Evolutionary conservation across 2,888 invertebrate genomes (phyloP), one percentile per base, ranked within the genome.

Genomic region (Lasioglossum oenotherae): DNA sequence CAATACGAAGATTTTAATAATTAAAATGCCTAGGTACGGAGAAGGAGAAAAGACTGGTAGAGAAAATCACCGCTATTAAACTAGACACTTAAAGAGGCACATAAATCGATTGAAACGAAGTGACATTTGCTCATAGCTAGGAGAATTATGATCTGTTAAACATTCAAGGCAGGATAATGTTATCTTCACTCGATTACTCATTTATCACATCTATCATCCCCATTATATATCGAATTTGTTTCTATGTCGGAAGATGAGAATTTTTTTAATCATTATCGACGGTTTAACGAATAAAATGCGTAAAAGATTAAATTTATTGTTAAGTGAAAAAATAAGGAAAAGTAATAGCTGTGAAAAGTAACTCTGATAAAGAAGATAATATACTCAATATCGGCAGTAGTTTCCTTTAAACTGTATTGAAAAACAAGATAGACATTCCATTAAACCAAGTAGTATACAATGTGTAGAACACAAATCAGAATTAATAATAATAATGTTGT

Each of bases 21-120:
- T 90, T 90, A 92, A 92, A 92, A 92, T 89, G 92, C 88, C 90
- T 94, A 94, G 91, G 87, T 92, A 93, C 83, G 92, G 93, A 94
- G 93, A 94, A 93, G 92, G 89, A 94, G 85, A 93, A 92, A 94
- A 94, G 94, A 94, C 94, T 94, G 94, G 93, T 94, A 94, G 93
- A 93, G 87, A 92, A 91, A 92, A 88, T 91, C 90, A 90, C 88
- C 91, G 91, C 89, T 92, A 88, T 91, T 92, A 90, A 92, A 89
- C 87, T 92, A 92, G 91, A 90, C 88, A 80, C 81, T 80, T 88
- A 87, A 88, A 89, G 86, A 89, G 85, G 87, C 84, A 87, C 81
- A 86, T 91, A 90, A 89, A 87, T 88, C 78, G 87, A 89, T 85
- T 81, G 81, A 91, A 91, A 88, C 77, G 74, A 87, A 84, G 85